A percentile compares a stretch with the other conserved stretches of the same genome.
Conservation (phyloP, 2,113 vertebrate species). For the Dermatemys mawii region DNA sequence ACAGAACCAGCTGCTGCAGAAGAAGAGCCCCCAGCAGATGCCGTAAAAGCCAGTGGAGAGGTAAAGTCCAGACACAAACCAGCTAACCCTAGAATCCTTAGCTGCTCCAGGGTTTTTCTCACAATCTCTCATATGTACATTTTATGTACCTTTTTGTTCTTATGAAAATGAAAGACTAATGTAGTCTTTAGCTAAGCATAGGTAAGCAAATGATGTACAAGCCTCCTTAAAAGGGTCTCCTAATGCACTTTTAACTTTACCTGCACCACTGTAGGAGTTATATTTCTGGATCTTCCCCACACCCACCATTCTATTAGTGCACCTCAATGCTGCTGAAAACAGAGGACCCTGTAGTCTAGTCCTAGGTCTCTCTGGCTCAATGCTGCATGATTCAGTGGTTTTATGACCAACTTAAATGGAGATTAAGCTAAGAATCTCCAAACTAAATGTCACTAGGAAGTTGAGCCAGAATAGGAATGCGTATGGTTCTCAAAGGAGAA, state of each 20-base stretch:
- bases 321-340: rapidly evolving
- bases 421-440: background rate
- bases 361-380: background rate
- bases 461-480: background rate
- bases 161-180: background rate
- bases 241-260: background rate
- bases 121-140: background rate
- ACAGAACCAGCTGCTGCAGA: constrained; percentile 41
- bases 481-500: background rate
- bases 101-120: background rate
- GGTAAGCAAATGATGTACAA: background rate
- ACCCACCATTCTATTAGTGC: background rate
- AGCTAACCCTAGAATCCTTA: rapidly evolving
- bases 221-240: background rate
- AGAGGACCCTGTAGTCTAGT: background rate
- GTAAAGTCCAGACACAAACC: constrained; percentile 4
- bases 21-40: constrained; percentile 26
- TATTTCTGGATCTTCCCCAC: rapidly evolving
- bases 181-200: background rate
- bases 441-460: rapidly evolving
- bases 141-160: background rate
- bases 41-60: constrained; percentile 34
- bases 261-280: background rate
- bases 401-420: background rate
- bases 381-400: background rate